Base-by-base conservation (phyloP, 2,797 vertebrate species). In the Pseudochromis fuscus region DNA sequence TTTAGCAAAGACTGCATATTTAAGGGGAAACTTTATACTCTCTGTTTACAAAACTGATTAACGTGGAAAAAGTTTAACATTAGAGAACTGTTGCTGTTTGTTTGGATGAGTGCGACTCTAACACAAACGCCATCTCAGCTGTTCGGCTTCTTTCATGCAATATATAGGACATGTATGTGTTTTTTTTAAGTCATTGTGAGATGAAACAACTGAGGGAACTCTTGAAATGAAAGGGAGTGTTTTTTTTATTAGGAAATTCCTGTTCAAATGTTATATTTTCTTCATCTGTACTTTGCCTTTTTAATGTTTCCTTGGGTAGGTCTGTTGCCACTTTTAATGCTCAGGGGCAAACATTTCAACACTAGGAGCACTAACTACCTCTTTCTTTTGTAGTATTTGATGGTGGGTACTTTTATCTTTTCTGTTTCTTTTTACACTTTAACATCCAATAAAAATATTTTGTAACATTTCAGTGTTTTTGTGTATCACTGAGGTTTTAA, bases 351-450 rank as follows among this genome's bases (percentile, higher is more conserved):
- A 71, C 25, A 61, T 60, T 74, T 37, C 46, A 69, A 56, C 62
- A 71, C 50, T 52, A 15, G 70, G 56, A 48, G 78, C 58, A 73
- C 11, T 33, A 56, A 83, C 80, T 87, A 86, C 79, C 75, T 82
- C 64, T 18, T 48, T 31, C 23, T 51, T 70, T 77, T 50, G 33
- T 18, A 44, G 45, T 45, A 57, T 69, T 51, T 73, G 3, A 60
- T 35, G 5, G 60, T 1, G 11, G 18, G 37, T 59, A 49, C 18
- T 15, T 35, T 30, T 21, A 11, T 55, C 1, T 62, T 49, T 21
- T 63, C 16, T 40, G 10, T 61, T 50, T 63, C 9, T n/a, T 67
- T 70, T 69, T 44, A 19, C 38, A 31, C 28, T 70, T 49, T 65
- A 67, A 65, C 49, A 53, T 25, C 55, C 5, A 80, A 38, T 79